A percentile compares a stretch with the other conserved stretches of the same genome.
Conservation (phyloP, 1,140 invertebrate species). For the Gonioctena quinquepunctata region DNA sequence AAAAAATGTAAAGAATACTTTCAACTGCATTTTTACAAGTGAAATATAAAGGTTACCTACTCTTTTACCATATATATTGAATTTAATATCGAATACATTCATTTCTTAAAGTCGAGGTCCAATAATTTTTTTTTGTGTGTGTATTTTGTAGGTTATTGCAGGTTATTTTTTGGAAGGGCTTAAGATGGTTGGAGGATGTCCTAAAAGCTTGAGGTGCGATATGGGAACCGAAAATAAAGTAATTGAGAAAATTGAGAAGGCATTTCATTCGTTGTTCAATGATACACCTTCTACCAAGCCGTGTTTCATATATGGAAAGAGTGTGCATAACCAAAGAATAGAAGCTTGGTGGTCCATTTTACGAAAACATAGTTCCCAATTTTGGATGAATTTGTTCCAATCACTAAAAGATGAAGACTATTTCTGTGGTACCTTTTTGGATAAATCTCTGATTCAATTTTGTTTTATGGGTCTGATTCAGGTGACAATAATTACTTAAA, state of each 20-base stretch:
- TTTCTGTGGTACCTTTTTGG: neutral
- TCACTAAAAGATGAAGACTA: neutral
- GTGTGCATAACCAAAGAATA: neutral
- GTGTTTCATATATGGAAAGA: neutral
- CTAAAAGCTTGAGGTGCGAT: neutral
- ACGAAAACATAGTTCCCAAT: neutral
- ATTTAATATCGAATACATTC: no score
- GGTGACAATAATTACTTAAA: no score
- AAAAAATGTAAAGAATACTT: neutral
- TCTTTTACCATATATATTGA: no score
- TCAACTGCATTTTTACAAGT: conserved; percentile 16
- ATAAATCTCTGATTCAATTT: neutral
- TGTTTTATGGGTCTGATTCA: neutral
- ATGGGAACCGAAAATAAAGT: neutral
- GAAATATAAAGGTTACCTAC: neutral
- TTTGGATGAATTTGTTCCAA: neutral
- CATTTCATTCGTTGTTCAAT: neutral
- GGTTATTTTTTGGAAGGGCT: neutral
- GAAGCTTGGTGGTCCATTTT: neutral
- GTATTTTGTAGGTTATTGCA: neutral
- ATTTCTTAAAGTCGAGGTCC: no score
- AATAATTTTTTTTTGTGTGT: no score
- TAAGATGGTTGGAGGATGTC: neutral
- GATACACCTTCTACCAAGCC: neutral
- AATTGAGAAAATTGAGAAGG: neutral